Evolutionary conservation across 2,113 vertebrate species (phyloP).

Genomic region (Calidris pugnax): DNA sequence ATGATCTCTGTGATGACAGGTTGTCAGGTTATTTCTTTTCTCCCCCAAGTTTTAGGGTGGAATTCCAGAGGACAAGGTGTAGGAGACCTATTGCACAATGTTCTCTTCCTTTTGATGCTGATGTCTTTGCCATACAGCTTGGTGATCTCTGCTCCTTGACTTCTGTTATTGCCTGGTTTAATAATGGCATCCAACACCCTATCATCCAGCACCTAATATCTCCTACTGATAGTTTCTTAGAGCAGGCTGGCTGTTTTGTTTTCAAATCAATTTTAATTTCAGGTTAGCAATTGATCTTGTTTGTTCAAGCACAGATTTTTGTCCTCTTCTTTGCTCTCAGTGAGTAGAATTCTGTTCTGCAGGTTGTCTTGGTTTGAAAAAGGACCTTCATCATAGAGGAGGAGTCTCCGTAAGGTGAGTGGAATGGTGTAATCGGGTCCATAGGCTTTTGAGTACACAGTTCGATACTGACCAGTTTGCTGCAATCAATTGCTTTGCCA

Average conservation of each 20-base stretch:
- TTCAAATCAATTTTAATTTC: background rate
- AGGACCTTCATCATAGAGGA: background rate
- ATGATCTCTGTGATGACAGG: background rate
- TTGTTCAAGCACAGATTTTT: background rate
- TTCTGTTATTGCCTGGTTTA: background rate
- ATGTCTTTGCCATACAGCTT: rapidly evolving
- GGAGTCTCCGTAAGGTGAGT: background rate
- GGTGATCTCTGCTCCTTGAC: background rate
- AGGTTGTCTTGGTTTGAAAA: background rate
- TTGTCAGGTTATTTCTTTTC: background rate
- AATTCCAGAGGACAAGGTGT: background rate
- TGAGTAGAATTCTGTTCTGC: background rate
- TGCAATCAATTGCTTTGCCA: background rate
- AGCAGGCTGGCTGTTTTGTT: background rate
- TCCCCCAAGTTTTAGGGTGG: background rate
- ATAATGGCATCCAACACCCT: background rate
- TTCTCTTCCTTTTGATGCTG: background rate
- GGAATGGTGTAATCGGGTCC: background rate
- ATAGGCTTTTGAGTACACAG: background rate
- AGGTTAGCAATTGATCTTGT: background rate
- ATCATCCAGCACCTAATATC: rapidly evolving
- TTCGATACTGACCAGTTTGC: background rate
- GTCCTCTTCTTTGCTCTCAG: background rate
- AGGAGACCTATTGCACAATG: background rate
- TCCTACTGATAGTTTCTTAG: background rate